Conservation (phyloP, 2,113 vertebrate genomes). For the Procavia capensis region DNA sequence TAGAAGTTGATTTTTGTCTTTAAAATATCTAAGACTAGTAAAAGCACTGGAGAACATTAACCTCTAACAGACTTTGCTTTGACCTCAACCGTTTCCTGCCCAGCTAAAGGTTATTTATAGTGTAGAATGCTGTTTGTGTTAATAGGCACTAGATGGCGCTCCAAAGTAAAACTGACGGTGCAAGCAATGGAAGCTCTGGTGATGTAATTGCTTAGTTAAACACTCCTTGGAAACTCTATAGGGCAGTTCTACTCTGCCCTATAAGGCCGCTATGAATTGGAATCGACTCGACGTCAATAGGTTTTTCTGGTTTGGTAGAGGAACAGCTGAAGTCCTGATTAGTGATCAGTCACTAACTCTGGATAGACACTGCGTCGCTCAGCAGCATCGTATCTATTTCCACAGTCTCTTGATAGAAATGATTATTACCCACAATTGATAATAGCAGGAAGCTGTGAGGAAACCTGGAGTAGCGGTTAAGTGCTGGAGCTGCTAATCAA, state of each 20-base stretch:
- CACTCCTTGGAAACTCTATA: too few relatives aligned
- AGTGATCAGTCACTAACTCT: not conserved
- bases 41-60: not conserved
- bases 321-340: accelerated
- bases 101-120: not conserved
- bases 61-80: not conserved
- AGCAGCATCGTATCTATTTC: not conserved
- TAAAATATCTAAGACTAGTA: not conserved
- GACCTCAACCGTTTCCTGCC: not conserved
- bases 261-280: too few relatives aligned
- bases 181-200: too few relatives aligned
- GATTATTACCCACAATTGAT: not conserved
- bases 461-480: too few relatives aligned
- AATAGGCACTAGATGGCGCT: not conserved
- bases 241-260: too few relatives aligned
- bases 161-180: not conserved
- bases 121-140: not conserved
- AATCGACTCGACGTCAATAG: too few relatives aligned
- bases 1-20: not conserved
- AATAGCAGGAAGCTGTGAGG: not conserved
- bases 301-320: too few relatives aligned
- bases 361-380: not conserved
- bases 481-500: too few relatives aligned
- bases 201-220: too few relatives aligned
- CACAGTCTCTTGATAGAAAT: not conserved